phyloP scores from a whole-genome alignment of 1,140 invertebrate genomes.

The Zeugodacus cucurbitae region DNA sequence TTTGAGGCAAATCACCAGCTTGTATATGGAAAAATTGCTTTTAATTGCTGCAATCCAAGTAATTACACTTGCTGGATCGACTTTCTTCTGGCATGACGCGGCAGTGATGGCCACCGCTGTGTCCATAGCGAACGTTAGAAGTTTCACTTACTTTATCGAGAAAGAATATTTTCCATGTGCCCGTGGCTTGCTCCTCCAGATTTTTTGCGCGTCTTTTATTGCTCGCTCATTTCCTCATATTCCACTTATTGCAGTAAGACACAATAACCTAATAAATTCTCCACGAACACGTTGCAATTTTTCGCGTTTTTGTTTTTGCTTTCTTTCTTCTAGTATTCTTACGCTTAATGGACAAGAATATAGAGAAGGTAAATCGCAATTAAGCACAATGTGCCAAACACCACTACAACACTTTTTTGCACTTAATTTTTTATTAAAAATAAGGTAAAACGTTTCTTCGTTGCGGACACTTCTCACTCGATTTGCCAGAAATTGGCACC shows the following conservation, averaged over 20 bases:
- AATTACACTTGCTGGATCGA: neutral
- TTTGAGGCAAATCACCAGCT: neutral
- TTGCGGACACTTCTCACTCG: neutral
- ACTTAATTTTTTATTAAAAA: neutral
- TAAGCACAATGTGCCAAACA: neutral
- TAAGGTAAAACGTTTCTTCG: neutral
- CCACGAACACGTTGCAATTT: conserved; percentile 26
- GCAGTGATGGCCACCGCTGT: neutral
- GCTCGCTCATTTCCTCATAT: neutral
- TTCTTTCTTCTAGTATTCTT: conserved; percentile 20
- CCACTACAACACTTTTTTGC: neutral
- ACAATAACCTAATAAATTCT: conserved; percentile 32
- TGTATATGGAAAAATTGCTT: conserved; percentile 2
- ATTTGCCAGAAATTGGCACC: neutral
- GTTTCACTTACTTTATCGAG: conserved; percentile 25
- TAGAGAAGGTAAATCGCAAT: neutral
- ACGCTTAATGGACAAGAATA: conserved; percentile 22
- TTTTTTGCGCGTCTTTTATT: neutral
- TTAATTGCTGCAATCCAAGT: neutral
- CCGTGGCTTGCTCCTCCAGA: neutral
- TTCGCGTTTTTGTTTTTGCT: neutral
- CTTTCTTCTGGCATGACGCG: neutral
- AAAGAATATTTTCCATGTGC: neutral
- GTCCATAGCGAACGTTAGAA: neutral
- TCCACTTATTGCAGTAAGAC: conserved; percentile 9